Evolutionary conservation across 2,888 invertebrate genomes (phyloP), one percentile per base, ranked within the genome.

Genomic region (Drosophila anomelani): DNA sequence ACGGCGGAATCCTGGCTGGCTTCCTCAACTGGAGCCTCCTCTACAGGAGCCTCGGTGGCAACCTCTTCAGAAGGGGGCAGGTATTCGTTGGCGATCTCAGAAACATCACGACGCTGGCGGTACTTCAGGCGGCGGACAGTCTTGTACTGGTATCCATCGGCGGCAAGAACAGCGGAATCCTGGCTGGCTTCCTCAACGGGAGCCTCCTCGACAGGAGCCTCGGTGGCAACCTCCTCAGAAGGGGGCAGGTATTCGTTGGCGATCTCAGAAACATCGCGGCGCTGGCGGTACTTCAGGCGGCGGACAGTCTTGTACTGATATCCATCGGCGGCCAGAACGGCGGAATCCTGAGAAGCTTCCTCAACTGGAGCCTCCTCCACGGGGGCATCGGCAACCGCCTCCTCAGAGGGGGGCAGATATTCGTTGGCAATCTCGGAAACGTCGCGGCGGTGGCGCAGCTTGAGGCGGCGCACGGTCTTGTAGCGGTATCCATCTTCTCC

Each of bases 371-470:
- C 49, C 1, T 75, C 81, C 1, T 72, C 79, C 1, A 64, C 20
- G 0, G 76, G 44, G 1, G n/a, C 49, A 0, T 80, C 85, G 0
- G 76, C n/a, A 0, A 58, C 73, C 3, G 62, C 72, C 8, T 80
- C 80, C 38, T 80, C 81, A 8, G 76, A n/a, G 0, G 90, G 78
- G 12, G 86, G 85, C 47, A 89, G 64, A 36, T 91, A 90, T 0
- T 84, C 75, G n/a, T 81, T 83, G 47, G 77, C 69, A n/a, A 89
- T 68, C 43, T 89, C 91, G 0, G 83, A 80, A 0, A 90, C 89
- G 77, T 90, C 90, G 41, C 90, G 88, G 17, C 90, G 90, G 0
- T 81, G 80, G n/a, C 91, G 86, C 23, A 79, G 81, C 39, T 89
- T 90, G 1, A 88, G 57, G 1, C 83, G 82, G 20, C 89, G 82